Evolutionary conservation across 2,888 invertebrate genomes (phyloP).

Genomic region (Drosophila gaucha): DNA sequence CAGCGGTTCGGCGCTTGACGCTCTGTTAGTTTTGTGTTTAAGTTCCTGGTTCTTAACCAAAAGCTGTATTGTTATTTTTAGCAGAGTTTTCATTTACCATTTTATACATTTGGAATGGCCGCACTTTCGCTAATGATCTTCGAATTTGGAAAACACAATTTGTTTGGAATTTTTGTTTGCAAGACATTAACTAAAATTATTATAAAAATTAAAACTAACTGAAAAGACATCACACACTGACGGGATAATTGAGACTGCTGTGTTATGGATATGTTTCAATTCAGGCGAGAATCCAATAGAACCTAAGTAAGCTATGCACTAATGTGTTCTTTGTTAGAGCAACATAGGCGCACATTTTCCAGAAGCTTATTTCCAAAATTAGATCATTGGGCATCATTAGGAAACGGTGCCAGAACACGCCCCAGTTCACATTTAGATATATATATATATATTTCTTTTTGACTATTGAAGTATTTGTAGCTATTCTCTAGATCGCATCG

Average conservation of each 20-base stretch:
- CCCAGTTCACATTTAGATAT: constrained; percentile 31
- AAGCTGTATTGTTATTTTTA: too few species aligned
- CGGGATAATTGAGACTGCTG: not conserved
- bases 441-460: too few species aligned
- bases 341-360: constrained; percentile 13
- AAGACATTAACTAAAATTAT: not conserved
- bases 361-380: constrained; percentile 37
- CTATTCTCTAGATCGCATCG: too few species aligned
- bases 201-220: not conserved
- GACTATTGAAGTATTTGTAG: constrained; percentile 12
- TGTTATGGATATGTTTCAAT: not conserved
- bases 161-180: not conserved
- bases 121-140: too few species aligned
- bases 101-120: not conserved
- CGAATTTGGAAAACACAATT: not conserved
- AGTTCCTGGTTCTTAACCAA: too few species aligned
- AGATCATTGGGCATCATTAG: constrained; percentile 20
- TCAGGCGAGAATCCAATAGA: constrained; percentile 12
- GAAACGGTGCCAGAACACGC: constrained; percentile 21
- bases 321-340: constrained; percentile 4
- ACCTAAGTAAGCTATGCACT: constrained; percentile 16
- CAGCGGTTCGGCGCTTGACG: constrained; percentile 12
- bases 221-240: not conserved
- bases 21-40: not conserved
- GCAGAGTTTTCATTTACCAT: constrained; percentile 2